These are phyloP conservation scores for Ennomos quercinarius DNA, from an alignment of 2,888 invertebrate species.

Conservation along the genomic window DNA sequence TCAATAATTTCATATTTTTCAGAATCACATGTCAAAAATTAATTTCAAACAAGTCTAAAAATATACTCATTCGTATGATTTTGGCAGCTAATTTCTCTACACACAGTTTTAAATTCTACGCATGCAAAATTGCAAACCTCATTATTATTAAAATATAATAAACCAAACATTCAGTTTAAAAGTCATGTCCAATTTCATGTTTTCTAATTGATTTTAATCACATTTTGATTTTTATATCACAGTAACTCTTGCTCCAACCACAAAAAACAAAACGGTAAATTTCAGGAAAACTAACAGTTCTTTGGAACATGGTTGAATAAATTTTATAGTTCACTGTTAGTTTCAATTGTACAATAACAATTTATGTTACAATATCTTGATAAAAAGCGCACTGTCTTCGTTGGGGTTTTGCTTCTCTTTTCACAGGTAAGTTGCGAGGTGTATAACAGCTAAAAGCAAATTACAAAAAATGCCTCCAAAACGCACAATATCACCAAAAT, in stretches of 20 bases:
- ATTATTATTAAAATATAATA: constrained; percentile 4
- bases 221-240: constrained; percentile 30
- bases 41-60: constrained; percentile 45
- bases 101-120: constrained; percentile 10
- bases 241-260: constrained; percentile 9
- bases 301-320: too few species aligned
- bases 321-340: too few species aligned
- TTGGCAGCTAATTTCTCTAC: constrained; percentile 17
- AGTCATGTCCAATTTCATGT: constrained; percentile 12
- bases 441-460: not conserved
- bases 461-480: constrained; percentile 5
- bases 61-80: constrained; percentile 1
- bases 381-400: not conserved
- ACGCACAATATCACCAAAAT: not conserved
- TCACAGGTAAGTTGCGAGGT: too few species aligned
- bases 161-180: constrained; percentile 13
- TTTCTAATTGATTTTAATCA: constrained; percentile 28
- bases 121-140: constrained; percentile 18
- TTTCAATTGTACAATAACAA: too few species aligned
- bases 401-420: too few species aligned
- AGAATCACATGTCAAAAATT: not conserved
- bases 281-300: too few species aligned
- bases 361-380: not conserved
- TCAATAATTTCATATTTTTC: not conserved
- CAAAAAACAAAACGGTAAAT: not conserved